Evolutionary conservation across 2,797 vertebrate species (phyloP), one percentile per base, ranked within the genome.

Genomic region (Arremon brunneinucha): DNA sequence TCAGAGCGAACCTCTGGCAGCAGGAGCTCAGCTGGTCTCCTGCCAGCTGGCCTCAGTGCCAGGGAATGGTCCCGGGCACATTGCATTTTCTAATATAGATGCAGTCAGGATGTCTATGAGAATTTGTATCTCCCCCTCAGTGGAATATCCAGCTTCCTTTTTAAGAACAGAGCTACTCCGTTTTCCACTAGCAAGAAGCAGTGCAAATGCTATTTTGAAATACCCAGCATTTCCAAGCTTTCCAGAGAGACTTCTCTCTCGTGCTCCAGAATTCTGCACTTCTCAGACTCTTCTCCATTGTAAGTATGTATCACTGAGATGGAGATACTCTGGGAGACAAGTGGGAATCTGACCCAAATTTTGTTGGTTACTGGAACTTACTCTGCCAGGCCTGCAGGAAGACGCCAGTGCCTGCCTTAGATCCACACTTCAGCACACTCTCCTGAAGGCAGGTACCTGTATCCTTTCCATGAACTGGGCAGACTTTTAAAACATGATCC

Each of bases 121-220:
- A 93, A 94, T 71, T 59, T 20, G 0, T 53, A 57, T 78, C 76
- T 85, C 37, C 46, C 79, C 62, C 83, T 90, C 24, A 52, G 72
- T 37, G 69, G 69, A 91, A 90, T 69, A 96, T 60, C 39, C 65
- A 95, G 69, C 63, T 94, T 92, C 82, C 69, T 95, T 93, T 82
- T 68, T 95, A 94, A 93, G 88, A 84, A 88, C 46, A 87, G 53
- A 94, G 80, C 35, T 59, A 63, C 44, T 32, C 44, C 2, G 1
- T 59, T 90, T 88, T 91, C 80, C 80, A 90, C 50, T 62, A 76
- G 65, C 76, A 69, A 81, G 62, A 78, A 60, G 65, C 50, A 50
- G 30, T 55, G 35, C 46, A 71, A 83, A 81, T 89, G 83, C 57
- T 60, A 43, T 75, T 91, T 78, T 62, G 65, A 88, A 88, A 83